Conservation (phyloP, 2,888 invertebrate genomes). For the Trichogramma evanescens region DNA sequence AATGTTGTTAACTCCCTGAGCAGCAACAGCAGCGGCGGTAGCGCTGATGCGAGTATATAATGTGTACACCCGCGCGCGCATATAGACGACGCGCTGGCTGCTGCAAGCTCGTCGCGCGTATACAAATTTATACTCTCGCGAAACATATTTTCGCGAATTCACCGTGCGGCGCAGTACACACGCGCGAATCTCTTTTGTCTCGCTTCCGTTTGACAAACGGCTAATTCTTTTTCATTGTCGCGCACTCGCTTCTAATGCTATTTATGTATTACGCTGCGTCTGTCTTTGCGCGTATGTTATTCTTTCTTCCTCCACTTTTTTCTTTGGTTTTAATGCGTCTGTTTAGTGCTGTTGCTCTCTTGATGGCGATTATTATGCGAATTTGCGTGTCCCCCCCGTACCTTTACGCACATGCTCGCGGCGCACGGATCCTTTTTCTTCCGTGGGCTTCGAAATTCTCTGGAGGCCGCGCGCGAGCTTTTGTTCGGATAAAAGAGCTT, state of each 20-base stretch:
- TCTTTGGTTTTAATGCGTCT: not conserved
- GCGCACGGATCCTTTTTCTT: too few species aligned
- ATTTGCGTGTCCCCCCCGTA: too few species aligned
- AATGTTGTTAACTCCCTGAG: slow-evolving; percentile 40
- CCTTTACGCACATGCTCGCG: too few species aligned
- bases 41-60: not conserved
- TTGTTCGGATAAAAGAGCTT: too few species aligned
- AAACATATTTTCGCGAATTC: not conserved
- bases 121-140: not conserved
- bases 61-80: not conserved
- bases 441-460: too few species aligned
- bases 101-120: not conserved
- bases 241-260: slow-evolving; percentile 10
- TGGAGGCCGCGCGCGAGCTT: too few species aligned
- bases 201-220: not conserved
- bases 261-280: slow-evolving; percentile 19
- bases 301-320: not conserved
- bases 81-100: not conserved
- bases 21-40: not conserved
- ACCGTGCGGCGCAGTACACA: not conserved
- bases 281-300: slow-evolving; percentile 7
- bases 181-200: not conserved
- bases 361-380: too few species aligned
- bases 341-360: not conserved
- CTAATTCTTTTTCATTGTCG: slow-evolving; percentile 1